Evolutionary conservation across 2,888 invertebrate genomes (phyloP).

Genomic region (Thera britannica): DNA sequence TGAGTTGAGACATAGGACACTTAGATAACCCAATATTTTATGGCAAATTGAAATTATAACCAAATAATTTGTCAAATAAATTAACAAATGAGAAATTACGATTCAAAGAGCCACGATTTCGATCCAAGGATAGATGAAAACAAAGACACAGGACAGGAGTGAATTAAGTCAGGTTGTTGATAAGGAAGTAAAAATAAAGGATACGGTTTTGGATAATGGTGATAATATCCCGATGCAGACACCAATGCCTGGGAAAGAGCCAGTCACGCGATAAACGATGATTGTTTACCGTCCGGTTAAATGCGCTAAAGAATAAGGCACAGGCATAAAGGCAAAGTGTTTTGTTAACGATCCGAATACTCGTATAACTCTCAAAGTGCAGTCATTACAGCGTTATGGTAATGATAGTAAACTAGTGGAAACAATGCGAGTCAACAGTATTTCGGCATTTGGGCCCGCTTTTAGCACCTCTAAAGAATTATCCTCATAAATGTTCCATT

Average conservation of each 20-base stretch:
- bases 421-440: slow-evolving; percentile 51
- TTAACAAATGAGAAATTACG: neutral
- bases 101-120: neutral
- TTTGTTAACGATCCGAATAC: slow-evolving; percentile 24
- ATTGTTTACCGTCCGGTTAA: slow-evolving; percentile 2
- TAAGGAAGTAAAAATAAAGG: no score
- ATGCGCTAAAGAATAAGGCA: neutral
- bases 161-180: no score
- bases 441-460: slow-evolving; percentile 44
- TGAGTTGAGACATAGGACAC: slow-evolving; percentile 18
- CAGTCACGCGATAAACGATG: slow-evolving; percentile 3
- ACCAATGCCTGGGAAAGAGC: neutral
- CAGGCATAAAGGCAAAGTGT: slow-evolving; percentile 17
- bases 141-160: no score
- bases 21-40: neutral
- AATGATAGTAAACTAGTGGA: slow-evolving; percentile 48
- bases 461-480: slow-evolving; percentile 53
- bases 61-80: neutral
- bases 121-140: no score
- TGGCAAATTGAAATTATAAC: slow-evolving; percentile 11
- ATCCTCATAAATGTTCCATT: slow-evolving; percentile 58
- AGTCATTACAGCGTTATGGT: slow-evolving; percentile 42
- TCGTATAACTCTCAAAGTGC: slow-evolving; percentile 25
- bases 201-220: no score
- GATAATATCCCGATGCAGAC: neutral